Conservation (phyloP, 2,113 vertebrate species). For the Ramphastos sulfuratus region DNA sequence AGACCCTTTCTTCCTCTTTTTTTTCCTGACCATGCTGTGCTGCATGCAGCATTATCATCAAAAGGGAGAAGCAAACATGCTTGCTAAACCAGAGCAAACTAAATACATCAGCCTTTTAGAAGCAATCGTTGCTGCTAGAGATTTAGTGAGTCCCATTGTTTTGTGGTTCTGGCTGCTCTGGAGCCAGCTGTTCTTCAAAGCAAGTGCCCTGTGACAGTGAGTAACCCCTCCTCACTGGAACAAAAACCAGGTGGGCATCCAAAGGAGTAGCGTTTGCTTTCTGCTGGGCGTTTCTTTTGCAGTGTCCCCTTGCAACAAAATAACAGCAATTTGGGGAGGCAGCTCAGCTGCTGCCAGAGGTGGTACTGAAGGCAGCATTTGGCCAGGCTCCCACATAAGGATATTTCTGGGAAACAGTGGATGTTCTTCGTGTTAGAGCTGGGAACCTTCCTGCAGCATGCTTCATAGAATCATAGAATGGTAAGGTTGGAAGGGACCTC, state of each 20-base stretch:
- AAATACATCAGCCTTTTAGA: constrained; percentile 19
- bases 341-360: background rate
- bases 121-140: constrained; percentile 14
- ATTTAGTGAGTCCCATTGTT: background rate
- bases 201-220: background rate
- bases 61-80: background rate
- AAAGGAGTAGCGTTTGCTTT: background rate
- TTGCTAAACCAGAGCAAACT: constrained; percentile 39
- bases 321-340: background rate
- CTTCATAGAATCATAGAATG: too few relatives aligned
- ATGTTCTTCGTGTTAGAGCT: background rate
- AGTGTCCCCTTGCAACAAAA: background rate
- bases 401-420: background rate
- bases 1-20: background rate
- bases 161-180: background rate
- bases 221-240: background rate
- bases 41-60: background rate
- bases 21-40: background rate
- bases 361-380: background rate
- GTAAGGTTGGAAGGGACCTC: too few relatives aligned
- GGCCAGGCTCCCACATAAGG: background rate
- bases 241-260: constrained; percentile 41
- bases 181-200: constrained; percentile 11
- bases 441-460: background rate
- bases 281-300: background rate